These are phyloP conservation scores for Phengaris arion DNA, from an alignment of 2,888 invertebrate genomes.

Conservation along the genomic window DNA sequence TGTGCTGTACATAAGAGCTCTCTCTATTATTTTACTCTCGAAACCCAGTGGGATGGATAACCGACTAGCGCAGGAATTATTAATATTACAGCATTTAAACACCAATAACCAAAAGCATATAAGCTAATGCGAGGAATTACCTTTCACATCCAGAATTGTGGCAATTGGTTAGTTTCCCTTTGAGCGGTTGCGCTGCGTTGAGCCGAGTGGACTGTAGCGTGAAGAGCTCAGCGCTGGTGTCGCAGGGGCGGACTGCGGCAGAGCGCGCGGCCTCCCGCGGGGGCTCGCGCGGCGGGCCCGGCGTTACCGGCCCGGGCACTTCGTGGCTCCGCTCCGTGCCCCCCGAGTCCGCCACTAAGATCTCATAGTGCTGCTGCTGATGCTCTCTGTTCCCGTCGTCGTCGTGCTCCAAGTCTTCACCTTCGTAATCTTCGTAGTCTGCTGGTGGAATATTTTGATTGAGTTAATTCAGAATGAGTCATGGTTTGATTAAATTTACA, in stretches of 20 bases:
- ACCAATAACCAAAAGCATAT: no score
- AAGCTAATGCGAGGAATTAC: conserved; percentile 55
- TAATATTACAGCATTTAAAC: no score
- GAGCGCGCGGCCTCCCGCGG: conserved; percentile 77
- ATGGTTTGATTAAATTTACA: no score
- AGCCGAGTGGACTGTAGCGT: conserved; percentile 89
- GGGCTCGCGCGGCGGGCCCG: conserved; percentile 55
- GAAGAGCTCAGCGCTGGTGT: conserved; percentile 92
- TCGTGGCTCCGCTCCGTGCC: conserved; percentile 56
- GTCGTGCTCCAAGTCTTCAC: conserved; percentile 60
- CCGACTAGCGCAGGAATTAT: no score
- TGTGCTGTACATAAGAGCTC: no score
- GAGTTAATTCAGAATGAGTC: no score
- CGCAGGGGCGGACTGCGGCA: conserved; percentile 87
- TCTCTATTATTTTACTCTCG: no score
- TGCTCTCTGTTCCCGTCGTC: conserved; percentile 61
- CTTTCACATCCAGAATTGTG: conserved; percentile 93
- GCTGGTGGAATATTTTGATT: neutral
- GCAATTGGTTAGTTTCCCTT: conserved; percentile 93
- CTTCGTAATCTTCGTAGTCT: conserved; percentile 74
- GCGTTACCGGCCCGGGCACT: conserved; percentile 58
- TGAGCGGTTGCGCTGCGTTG: conserved; percentile 90
- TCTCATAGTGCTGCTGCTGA: conserved; percentile 52
- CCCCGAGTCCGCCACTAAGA: conserved; percentile 69
- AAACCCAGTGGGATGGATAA: no score